Conservation (phyloP, 2,797 vertebrate species). For the Pygocentrus nattereri region DNA sequence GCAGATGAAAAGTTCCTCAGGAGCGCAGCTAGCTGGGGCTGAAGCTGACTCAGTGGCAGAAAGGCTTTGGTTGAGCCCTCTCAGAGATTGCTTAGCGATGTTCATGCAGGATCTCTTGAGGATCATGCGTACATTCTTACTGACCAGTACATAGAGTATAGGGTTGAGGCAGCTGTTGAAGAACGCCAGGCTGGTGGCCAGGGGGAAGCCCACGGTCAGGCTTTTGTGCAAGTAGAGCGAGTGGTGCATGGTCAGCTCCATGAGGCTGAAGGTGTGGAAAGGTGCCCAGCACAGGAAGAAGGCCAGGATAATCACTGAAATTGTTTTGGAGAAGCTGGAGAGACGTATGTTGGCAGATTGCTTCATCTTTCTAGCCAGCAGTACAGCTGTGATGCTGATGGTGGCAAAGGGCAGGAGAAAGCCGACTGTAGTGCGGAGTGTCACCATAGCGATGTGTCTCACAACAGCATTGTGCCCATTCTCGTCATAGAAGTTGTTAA, state of each 20-base stretch:
- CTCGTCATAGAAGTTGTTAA: slow-evolving; percentile 87
- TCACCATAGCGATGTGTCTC: slow-evolving; percentile 84
- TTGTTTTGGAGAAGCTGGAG: slow-evolving; percentile 89
- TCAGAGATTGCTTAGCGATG: slow-evolving; percentile 87
- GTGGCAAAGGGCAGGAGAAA: slow-evolving; percentile 91
- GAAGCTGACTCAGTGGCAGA: slow-evolving; percentile 84
- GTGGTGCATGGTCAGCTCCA: slow-evolving; percentile 89
- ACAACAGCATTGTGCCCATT: slow-evolving; percentile 70
- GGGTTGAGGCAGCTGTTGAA: slow-evolving; percentile 98
- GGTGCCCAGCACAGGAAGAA: slow-evolving; percentile 96
- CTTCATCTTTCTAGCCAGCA: slow-evolving; percentile 83
- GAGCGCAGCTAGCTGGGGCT: slow-evolving; percentile 52
- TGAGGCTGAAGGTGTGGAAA: slow-evolving; percentile 90
- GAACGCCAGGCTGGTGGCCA: slow-evolving; percentile 91
- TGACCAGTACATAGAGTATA: slow-evolving; percentile 91
- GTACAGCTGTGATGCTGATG: slow-evolving; percentile 87
- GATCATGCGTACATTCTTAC: slow-evolving; percentile 85
- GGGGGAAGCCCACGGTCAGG: slow-evolving; percentile 86
- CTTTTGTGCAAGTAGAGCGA: slow-evolving; percentile 72
- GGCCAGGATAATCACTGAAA: slow-evolving; percentile 86
- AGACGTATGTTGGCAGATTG: slow-evolving; percentile 73
- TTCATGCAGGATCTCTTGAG: slow-evolving; percentile 84
- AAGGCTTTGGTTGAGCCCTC: slow-evolving; percentile 88
- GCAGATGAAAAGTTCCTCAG: slow-evolving; percentile 66
- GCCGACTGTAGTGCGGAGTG: slow-evolving; percentile 84